phyloP scores from a whole-genome alignment of 2,113 vertebrate genomes.

The Peromyscus leucopus region DNA sequence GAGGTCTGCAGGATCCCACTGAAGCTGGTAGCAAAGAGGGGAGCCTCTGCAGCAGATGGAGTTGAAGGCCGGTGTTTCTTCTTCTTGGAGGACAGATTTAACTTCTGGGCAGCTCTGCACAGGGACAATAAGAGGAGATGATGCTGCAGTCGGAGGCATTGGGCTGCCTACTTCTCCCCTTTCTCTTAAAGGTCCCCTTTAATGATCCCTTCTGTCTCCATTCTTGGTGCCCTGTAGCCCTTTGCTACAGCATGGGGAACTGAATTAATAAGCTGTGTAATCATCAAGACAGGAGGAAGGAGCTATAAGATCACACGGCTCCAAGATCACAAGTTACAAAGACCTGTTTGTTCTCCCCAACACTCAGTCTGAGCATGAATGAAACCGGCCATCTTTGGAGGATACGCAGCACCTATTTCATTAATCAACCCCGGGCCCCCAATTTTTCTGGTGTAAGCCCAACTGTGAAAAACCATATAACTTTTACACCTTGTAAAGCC shows the following conservation, averaged over 20 bases:
- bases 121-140: conserved; percentile 10
- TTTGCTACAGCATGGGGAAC: neutral
- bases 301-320: neutral
- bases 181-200: neutral
- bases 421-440: conserved; percentile 46
- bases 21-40: conserved; percentile 96
- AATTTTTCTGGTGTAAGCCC: conserved; percentile 54
- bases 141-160: neutral
- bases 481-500: conserved; percentile 72
- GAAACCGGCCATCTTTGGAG: conserved; percentile 29
- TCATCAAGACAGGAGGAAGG: conserved; percentile 37
- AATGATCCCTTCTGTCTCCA: neutral
- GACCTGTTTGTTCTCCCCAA: conserved; percentile 23
- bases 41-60: conserved; percentile 89
- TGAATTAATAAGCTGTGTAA: neutral
- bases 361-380: conserved; percentile 15
- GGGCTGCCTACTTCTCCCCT: neutral
- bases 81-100: conserved; percentile 98
- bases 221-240: neutral
- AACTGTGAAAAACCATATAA: conserved; percentile 4
- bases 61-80: conserved; percentile 93
- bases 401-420: conserved; percentile 26
- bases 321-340: conserved; percentile 34
- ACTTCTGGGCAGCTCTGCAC: conserved; percentile 97
- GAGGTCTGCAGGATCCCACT: conserved; percentile 93